Evolutionary conservation across 2,888 invertebrate genomes (phyloP), one percentile per base, ranked within the genome.

Genomic region (Charanyca ferruginea): DNA sequence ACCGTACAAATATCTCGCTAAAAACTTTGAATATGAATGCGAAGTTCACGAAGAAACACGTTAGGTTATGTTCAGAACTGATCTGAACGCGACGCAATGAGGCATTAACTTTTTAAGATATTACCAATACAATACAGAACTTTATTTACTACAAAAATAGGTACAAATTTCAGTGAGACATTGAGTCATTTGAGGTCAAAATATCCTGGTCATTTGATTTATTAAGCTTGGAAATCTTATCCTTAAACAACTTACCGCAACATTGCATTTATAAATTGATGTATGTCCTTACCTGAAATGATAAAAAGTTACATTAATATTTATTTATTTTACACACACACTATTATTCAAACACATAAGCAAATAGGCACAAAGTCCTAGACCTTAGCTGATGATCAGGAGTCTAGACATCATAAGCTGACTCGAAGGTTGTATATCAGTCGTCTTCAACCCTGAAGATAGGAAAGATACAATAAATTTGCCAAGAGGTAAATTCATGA

Each of bases 221-320:
- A 67, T 72, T 23, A 51, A 35, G 6, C 35, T 44, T 18, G 44
- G 11, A 1, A 32, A 5, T 9, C 1, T 68, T 60, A 42, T 74
- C 75, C 70, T 73, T 13, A 52, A 32, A 47, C 28, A 58, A 71
- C 75, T 73, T 60, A 75, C 74, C 55, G 23, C 32, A 42, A 62
- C 54, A 13, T 23, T 65, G 51, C 55, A 59, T 42, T 32, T 28
- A 45, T 20, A 47, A 41, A 47, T 22, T 53, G 23, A 47, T 35
- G 49, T 18, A 42, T 45, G 59, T 51, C 65, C 78, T 75, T 75
- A 75, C 75, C 75, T 75, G 75, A 41, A 75, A 75, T 38, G 44
- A 75, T 20, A 67, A 73, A 59, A 60, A 48, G 67, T 58, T 9
- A 45, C 55, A 66, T 75, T 67, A 75, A 32, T 73, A 66, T 54